phyloP scores from a whole-genome alignment of 2,113 vertebrate genomes.

The Piaya cayana region DNA sequence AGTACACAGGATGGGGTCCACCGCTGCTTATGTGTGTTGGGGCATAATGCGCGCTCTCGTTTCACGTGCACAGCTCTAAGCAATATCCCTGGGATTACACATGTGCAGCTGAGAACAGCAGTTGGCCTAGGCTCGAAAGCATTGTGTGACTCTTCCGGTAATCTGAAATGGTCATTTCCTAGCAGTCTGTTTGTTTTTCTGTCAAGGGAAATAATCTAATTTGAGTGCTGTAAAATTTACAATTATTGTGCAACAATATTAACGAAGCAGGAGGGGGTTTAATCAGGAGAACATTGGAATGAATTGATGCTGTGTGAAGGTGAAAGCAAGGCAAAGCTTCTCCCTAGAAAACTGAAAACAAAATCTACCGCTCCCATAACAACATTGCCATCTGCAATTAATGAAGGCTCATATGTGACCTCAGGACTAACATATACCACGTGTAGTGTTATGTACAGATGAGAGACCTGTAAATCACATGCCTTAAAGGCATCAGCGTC shows the following conservation, averaged over 20 bases:
- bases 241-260: conserved; percentile 57
- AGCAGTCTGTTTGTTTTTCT: conserved; percentile 62
- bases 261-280: not conserved
- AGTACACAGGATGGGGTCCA: conserved; percentile 14
- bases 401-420: not conserved
- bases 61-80: not conserved
- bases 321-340: conserved; percentile 19
- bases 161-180: conserved; percentile 66
- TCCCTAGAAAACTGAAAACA: not conserved
- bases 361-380: not conserved
- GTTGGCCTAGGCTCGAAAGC: not conserved
- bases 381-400: not conserved
- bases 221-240: conserved; percentile 27
- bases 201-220: conserved; percentile 65
- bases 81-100: conserved; percentile 7
- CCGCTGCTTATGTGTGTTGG: not conserved
- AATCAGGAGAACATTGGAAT: not conserved
- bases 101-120: not conserved
- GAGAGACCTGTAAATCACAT: not conserved
- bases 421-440: not conserved
- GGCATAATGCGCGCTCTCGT: accelerated
- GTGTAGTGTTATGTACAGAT: not conserved
- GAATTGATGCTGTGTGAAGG: not conserved
- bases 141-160: conserved; percentile 43
- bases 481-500: not conserved